Conservation (phyloP, 2,888 invertebrate genomes). For the Apamea anceps region DNA sequence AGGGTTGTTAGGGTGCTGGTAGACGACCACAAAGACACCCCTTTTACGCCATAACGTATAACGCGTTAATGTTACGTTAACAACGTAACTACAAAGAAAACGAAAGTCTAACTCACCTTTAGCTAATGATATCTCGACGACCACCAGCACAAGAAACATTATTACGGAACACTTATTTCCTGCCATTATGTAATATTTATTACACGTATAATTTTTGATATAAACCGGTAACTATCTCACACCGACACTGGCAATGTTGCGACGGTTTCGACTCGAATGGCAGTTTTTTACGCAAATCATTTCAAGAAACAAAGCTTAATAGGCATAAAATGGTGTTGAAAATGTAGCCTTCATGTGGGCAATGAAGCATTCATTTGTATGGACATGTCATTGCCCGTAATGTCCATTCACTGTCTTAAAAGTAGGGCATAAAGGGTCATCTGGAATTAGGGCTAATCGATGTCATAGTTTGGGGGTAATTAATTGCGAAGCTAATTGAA, state of each 20-base stretch:
- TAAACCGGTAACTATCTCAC: slow-evolving; percentile 46
- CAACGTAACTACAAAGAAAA: slow-evolving; percentile 25
- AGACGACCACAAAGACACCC: background rate
- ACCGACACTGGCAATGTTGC: slow-evolving; percentile 53
- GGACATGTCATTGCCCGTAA: slow-evolving; percentile 47
- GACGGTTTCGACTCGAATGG: slow-evolving; percentile 67
- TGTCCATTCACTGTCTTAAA: slow-evolving; percentile 21
- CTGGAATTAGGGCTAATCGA: slow-evolving; percentile 18
- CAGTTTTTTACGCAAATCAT: slow-evolving; percentile 61
- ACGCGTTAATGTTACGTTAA: background rate
- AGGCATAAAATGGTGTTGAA: slow-evolving; percentile 62
- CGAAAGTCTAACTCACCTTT: slow-evolving; percentile 61
- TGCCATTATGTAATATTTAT: slow-evolving; percentile 59
- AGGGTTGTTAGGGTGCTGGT: background rate
- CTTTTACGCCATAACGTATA: slow-evolving; percentile 5
- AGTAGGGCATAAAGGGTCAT: slow-evolving; percentile 28
- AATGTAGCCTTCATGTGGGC: slow-evolving; percentile 56
- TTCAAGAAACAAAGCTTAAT: slow-evolving; percentile 62
- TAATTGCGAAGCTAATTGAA: slow-evolving; percentile 20
- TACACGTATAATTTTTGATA: slow-evolving; percentile 32
- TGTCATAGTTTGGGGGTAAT: slow-evolving; percentile 14
- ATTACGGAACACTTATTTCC: slow-evolving; percentile 51
- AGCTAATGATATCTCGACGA: slow-evolving; percentile 50
- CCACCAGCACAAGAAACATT: slow-evolving; percentile 45
- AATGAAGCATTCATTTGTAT: slow-evolving; percentile 60